Evolutionary conservation across 2,113 vertebrate genomes (phyloP).

Genomic region (Pyxicephalus adspersus): DNA sequence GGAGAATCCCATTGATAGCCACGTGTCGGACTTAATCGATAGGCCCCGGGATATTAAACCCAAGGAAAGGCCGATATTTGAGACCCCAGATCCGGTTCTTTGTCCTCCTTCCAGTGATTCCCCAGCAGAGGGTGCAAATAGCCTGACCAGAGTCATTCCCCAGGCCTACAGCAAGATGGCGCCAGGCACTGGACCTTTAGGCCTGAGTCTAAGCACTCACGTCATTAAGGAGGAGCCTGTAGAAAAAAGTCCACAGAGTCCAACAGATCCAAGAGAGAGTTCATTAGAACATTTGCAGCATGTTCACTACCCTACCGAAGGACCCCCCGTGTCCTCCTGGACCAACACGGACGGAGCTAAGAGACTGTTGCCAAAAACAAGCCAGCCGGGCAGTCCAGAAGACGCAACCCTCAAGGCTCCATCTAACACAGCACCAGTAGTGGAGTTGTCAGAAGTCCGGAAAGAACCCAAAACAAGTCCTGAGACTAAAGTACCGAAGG

Average conservation of each 20-base stretch:
- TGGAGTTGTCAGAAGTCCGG: slow-evolving; percentile 54
- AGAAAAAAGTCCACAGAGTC: background rate
- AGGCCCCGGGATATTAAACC: slow-evolving; percentile 54
- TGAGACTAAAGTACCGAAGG: slow-evolving; percentile 66
- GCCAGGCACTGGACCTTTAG: rapidly evolving
- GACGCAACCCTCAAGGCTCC: slow-evolving; percentile 57
- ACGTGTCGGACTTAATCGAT: slow-evolving; percentile 58
- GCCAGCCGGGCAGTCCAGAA: background rate
- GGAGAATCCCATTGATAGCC: slow-evolving; percentile 46
- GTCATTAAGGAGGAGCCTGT: slow-evolving; percentile 64
- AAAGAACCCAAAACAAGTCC: slow-evolving; percentile 37
- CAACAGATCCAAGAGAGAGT: slow-evolving; percentile 19
- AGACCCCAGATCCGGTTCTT: slow-evolving; percentile 62
- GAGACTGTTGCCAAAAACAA: background rate
- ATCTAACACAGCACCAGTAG: background rate
- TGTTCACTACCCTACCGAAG: background rate
- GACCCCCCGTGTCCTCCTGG: slow-evolving; percentile 15
- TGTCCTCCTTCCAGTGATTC: background rate
- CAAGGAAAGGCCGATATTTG: slow-evolving; percentile 61
- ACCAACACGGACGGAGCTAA: rapidly evolving
- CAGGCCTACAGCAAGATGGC: background rate
- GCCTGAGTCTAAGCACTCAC: background rate
- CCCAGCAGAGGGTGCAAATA: rapidly evolving
- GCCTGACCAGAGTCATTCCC: rapidly evolving
- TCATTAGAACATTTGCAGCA: slow-evolving; percentile 59